Base-by-base conservation (phyloP, 1,140 invertebrate species). In the Drosophila tristis region DNA sequence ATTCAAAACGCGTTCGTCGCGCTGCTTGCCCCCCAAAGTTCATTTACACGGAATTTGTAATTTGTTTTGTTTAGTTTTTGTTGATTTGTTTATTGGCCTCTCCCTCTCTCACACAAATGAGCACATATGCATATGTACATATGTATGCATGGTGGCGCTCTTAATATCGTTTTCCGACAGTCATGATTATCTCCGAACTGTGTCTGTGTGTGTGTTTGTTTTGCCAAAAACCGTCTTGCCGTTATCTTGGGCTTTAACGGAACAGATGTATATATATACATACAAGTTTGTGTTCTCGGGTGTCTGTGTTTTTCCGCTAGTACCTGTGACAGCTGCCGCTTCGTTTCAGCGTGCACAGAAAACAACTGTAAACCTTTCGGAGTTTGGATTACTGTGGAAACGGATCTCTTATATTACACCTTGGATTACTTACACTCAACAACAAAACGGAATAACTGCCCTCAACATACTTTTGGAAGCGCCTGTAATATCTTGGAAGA, bases 41-140 rank as follows among this genome's bases (percentile, higher is more conserved):
- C 82, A 79, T 89, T 82, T 89, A 87, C 78, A 89, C 82, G 78
- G 66, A 89, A 89, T 82, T 76, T 63, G 56, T 76, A 74, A 87
- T 86, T 89, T 87, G 84, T 87, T 87, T 87, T 89, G 82, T 82
- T 76, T 77, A 61, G 74, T 60, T 85, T 39, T 81, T 73, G 82
- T 78, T 63, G 68, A 81, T 82, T 86, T 86, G 81, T 86, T 87
- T 86, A 87, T 87, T 75, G 67, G 67, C 65, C 47, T 53, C 35
- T 39, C 35, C 4, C 35, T 39, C 35, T 13, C 11, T 39, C 35
- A 39, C 35, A 5, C 35, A 13, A 39, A 48, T 70, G 39, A 39
- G 39, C 58, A 47, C 15, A 67, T 20, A 58, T 62, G 42, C 23
- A 16, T 60, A 13, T 47, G 23, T 53, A 55, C 5, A 44, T 56